phyloP scores from a whole-genome alignment of 2,113 vertebrate genomes.

The Equus przewalskii region DNA sequence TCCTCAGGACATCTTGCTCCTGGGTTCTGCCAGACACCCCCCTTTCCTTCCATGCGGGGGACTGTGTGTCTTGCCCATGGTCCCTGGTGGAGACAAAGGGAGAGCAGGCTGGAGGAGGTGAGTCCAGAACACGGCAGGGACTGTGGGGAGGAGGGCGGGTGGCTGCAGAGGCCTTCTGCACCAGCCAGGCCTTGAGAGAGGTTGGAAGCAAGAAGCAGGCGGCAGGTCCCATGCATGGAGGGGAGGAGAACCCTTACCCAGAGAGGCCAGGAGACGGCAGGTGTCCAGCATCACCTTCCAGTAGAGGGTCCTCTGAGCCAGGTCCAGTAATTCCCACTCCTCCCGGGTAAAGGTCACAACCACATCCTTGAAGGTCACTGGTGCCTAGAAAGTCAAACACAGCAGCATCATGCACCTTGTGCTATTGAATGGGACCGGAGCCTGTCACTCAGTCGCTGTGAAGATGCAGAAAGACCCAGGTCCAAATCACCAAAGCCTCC shows the following conservation, averaged over 20 bases:
- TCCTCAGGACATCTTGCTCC: neutral
- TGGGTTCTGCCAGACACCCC: neutral
- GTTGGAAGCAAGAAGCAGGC: neutral
- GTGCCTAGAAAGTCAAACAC: neutral
- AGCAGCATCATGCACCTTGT: neutral
- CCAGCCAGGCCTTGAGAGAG: neutral
- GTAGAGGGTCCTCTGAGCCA: neutral
- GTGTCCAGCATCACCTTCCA: neutral
- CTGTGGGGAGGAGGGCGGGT: fast-evolving
- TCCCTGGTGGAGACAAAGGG: neutral
- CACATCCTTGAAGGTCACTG: constrained; percentile 31
- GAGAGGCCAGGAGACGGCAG: neutral
- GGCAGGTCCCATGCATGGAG: fast-evolving
- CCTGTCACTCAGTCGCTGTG: neutral
- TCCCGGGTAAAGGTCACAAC: neutral
- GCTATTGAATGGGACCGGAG: neutral
- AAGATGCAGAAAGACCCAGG: neutral
- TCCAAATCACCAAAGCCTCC: neutral
- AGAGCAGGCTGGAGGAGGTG: neutral
- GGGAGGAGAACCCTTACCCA: neutral
- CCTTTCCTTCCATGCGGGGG: neutral
- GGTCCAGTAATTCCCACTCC: constrained; percentile 17
- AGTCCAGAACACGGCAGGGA: neutral
- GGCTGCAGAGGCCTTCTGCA: too few species aligned
- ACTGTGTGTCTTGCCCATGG: neutral